Evolutionary conservation across 2,113 vertebrate species (phyloP).

Genomic region (Anseranas semipalmata): DNA sequence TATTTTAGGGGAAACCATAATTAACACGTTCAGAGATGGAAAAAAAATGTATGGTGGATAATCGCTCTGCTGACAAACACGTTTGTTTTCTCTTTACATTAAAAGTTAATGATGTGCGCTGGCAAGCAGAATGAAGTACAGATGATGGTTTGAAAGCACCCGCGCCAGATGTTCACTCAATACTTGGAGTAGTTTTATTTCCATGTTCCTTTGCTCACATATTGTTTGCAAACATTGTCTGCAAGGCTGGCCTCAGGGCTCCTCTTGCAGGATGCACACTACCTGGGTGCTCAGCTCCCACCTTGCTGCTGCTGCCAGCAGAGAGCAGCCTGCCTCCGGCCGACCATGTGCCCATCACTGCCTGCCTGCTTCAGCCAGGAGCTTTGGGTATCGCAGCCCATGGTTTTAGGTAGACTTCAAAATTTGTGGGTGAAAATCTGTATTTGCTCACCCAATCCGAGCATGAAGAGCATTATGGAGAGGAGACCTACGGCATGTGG

Average conservation of each 20-base stretch:
- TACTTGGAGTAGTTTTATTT: slow-evolving; percentile 27
- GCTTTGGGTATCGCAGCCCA: background rate
- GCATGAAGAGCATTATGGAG: background rate
- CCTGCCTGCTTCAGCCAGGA: background rate
- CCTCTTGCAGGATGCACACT: background rate
- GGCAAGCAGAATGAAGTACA: slow-evolving; percentile 41
- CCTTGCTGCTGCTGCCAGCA: background rate
- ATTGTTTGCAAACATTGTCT: background rate
- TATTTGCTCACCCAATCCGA: background rate
- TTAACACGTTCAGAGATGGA: slow-evolving; percentile 4
- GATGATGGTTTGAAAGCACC: slow-evolving; percentile 34
- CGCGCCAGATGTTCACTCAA: slow-evolving; percentile 15
- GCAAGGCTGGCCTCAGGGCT: background rate
- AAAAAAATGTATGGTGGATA: background rate
- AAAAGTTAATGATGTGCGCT: slow-evolving; percentile 54
- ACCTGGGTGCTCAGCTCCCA: background rate
- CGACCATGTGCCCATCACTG: rapidly evolving
- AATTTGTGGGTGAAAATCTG: background rate
- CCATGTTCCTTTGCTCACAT: background rate
- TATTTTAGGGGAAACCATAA: background rate
- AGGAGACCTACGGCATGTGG: background rate
- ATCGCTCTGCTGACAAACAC: slow-evolving; percentile 39
- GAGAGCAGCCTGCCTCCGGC: too few species aligned
- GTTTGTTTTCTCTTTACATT: slow-evolving; percentile 56
- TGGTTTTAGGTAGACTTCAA: background rate